Percentiles rank a stretch among this genome's conserved stretches.
phyloP scores from a whole-genome alignment of 2,797 vertebrate species.

The Pogonophryne albipinna region DNA sequence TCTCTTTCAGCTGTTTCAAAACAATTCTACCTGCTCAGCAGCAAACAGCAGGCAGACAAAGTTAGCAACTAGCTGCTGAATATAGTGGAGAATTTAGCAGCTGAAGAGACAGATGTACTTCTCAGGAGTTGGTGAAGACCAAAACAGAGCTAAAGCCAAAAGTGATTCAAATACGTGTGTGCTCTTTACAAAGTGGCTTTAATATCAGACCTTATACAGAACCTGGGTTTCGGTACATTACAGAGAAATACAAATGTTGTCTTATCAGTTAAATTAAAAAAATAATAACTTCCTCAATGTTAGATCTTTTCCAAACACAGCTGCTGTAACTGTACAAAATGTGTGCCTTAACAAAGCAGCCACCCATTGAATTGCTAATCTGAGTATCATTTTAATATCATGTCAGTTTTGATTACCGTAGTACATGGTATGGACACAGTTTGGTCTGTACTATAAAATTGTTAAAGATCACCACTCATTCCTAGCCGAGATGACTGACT shows the following conservation, averaged over 20 bases:
- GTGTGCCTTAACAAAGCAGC: not conserved
- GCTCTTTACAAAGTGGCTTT: not conserved
- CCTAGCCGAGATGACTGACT: not conserved
- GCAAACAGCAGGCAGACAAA: not conserved
- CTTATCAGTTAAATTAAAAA: not conserved
- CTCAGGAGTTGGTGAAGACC: not conserved
- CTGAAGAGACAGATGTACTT: not conserved
- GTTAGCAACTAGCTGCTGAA: not conserved
- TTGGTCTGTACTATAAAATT: not conserved
- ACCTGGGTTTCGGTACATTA: not conserved
- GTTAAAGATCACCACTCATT: not conserved
- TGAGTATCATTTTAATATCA: not conserved
- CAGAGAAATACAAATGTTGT: not conserved
- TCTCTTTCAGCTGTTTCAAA: not conserved
- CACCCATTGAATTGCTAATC: not conserved
- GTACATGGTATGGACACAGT: not conserved
- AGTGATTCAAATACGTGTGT: not conserved
- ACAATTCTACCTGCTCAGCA: not conserved
- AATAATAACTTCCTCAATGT: not conserved
- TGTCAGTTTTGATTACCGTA: not conserved
- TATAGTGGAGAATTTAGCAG: no score
- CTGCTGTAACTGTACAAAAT: not conserved
- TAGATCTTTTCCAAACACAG: not conserved
- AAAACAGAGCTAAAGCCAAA: not conserved
- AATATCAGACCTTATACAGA: not conserved